Percentiles rank a stretch among this genome's conserved stretches.
phyloP scores from a whole-genome alignment of 2,888 invertebrate species.

The Prionchulus punctatus region DNA sequence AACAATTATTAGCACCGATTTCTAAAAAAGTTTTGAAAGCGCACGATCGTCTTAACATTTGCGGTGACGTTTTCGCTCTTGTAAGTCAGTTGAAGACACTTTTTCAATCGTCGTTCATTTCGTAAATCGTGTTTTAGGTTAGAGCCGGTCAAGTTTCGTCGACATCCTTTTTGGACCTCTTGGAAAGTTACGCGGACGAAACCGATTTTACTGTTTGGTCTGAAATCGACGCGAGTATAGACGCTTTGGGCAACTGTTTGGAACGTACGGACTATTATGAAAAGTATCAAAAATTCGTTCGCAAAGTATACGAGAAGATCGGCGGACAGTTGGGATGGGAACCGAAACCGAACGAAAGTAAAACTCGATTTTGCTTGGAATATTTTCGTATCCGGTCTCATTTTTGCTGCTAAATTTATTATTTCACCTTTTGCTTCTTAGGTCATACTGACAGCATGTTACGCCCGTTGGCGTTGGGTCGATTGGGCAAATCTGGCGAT shows the following conservation, averaged over 20 bases:
- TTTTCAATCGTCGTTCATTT: background rate
- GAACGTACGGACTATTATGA: constrained; percentile 60
- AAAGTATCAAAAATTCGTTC: constrained; percentile 56
- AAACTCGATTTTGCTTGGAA: constrained; percentile 11
- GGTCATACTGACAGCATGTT: constrained; percentile 65
- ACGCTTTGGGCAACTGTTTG: constrained; percentile 56
- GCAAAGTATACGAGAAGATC: constrained; percentile 54
- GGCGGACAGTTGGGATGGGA: constrained; percentile 68
- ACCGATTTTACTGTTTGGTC: constrained; percentile 86
- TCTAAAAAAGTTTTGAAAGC: constrained; percentile 61
- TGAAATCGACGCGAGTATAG: constrained; percentile 57
- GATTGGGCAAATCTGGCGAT: constrained; percentile 64
- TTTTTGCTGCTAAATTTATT: background rate
- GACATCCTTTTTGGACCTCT: constrained; percentile 59
- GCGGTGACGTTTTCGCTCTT: constrained; percentile 80
- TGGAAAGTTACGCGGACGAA: constrained; percentile 66
- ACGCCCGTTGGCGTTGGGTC: constrained; percentile 62
- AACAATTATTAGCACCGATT: constrained; percentile 55
- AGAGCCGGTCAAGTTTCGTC: constrained; percentile 64
- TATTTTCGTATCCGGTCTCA: no score
- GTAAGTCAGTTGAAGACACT: constrained; percentile 35
- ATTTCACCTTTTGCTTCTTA: constrained; percentile 19
- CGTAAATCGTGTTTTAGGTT: constrained; percentile 17
- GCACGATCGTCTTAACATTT: constrained; percentile 67
- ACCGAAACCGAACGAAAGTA: constrained; percentile 56